Evolutionary conservation across 2,113 vertebrate genomes (phyloP).

Genomic region (Condylura cristata): DNA sequence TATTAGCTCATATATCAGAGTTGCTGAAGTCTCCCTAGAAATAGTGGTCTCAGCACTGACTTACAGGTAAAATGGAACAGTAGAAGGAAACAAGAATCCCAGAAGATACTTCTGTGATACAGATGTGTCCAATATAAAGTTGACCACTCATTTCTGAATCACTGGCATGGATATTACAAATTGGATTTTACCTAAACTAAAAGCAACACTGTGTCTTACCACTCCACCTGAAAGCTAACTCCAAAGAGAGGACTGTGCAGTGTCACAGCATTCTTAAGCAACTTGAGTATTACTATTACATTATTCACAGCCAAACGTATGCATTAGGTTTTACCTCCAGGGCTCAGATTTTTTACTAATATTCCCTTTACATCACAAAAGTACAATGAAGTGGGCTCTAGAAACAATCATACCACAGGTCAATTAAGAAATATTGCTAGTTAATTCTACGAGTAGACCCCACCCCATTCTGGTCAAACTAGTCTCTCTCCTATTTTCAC

Average conservation of each 20-base stretch:
- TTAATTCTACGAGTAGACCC: background rate
- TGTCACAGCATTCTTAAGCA: slow-evolving; percentile 32
- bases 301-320: background rate
- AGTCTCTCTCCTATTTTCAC: background rate
- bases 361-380: slow-evolving; percentile 27
- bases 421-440: background rate
- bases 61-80: background rate
- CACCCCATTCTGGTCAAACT: background rate
- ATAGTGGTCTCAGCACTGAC: background rate
- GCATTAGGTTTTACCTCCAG: background rate
- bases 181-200: background rate
- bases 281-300: background rate
- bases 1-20: background rate
- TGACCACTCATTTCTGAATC: background rate
- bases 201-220: background rate
- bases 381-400: background rate
- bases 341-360: background rate
- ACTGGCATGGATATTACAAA: background rate
- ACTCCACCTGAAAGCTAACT: slow-evolving; percentile 2
- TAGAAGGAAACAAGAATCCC: background rate
- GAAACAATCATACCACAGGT: background rate
- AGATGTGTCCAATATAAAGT: background rate
- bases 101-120: background rate
- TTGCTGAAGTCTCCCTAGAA: background rate
- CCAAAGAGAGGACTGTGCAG: background rate